phyloP scores from a whole-genome alignment of 92 coral and sea anemone species.

The Paragorgia papillata region DNA sequence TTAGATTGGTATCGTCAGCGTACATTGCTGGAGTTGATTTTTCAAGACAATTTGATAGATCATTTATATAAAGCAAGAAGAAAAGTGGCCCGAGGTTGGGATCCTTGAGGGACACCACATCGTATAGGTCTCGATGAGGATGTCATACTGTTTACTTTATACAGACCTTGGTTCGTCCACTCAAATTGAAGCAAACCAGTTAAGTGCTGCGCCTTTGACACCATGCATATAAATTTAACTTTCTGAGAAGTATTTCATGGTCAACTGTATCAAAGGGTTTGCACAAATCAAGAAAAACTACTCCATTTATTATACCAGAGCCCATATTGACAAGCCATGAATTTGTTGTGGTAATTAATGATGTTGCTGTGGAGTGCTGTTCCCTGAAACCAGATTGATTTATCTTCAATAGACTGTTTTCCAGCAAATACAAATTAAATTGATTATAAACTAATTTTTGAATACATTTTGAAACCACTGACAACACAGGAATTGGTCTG shows the following conservation, averaged over 20 bases:
- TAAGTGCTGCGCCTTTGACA: background rate
- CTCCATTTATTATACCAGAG: background rate
- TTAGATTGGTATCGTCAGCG: background rate
- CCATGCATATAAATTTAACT: slow-evolving; percentile 7
- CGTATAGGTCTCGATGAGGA: background rate
- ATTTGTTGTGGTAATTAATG: background rate
- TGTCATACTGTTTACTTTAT: background rate
- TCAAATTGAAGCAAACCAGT: background rate
- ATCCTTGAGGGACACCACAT: slow-evolving; percentile 12
- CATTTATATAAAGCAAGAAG: background rate
- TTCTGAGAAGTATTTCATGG: background rate
- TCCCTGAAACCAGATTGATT: slow-evolving; percentile 23
- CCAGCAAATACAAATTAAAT: background rate
- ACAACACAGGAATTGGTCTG: background rate
- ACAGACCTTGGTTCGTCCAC: background rate
- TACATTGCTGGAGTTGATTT: background rate
- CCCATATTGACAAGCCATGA: background rate
- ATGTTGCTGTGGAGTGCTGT: background rate
- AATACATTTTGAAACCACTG: background rate
- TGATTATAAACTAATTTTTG: slow-evolving; percentile 9
- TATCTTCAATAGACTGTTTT: background rate
- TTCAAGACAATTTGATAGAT: background rate
- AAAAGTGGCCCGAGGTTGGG: background rate
- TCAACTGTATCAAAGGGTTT: slow-evolving; percentile 1
- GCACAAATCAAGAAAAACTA: slow-evolving; percentile 6